A percentile compares a stretch with the other conserved stretches of the same genome.
Evolutionary conservation across 2,888 invertebrate species (phyloP).

Genomic region (Thecophora atra): DNA sequence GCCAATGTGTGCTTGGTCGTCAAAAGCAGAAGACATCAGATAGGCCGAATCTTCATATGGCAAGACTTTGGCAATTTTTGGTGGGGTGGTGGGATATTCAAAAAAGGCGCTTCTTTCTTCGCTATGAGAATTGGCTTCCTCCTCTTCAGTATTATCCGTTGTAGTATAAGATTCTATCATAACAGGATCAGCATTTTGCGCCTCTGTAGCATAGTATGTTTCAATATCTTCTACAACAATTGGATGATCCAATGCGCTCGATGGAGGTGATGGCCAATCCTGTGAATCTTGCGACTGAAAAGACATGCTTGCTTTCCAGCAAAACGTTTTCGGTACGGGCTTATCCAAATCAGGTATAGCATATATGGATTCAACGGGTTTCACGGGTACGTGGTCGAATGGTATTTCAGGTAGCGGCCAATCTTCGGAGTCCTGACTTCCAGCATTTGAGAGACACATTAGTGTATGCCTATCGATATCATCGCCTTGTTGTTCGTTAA

Average conservation of each 20-base stretch:
- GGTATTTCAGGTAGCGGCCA: conserved; percentile 81
- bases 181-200: conserved; percentile 81
- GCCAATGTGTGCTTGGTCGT: conserved; percentile 56
- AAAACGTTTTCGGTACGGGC: conserved; percentile 64
- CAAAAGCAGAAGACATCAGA: conserved; percentile 61
- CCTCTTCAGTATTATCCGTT: conserved; percentile 70
- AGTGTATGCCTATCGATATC: conserved; percentile 60
- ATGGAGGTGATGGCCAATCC: conserved; percentile 84
- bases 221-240: conserved; percentile 80
- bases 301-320: conserved; percentile 64
- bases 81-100: conserved; percentile 58
- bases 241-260: conserved; percentile 74
- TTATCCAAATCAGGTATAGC: conserved; percentile 63
- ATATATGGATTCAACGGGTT: conserved; percentile 59
- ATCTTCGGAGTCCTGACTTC: conserved; percentile 79
- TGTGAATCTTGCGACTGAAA: conserved; percentile 75
- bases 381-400: conserved; percentile 64
- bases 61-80: conserved; percentile 63
- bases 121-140: conserved; percentile 74
- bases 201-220: conserved; percentile 81
- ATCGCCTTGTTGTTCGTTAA: conserved; percentile 59
- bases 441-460: conserved; percentile 67
- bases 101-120: conserved; percentile 66
- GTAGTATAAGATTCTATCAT: conserved; percentile 76
- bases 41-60: conserved; percentile 64